These are phyloP conservation scores for Tachuris rubrigastra DNA, from an alignment of 2,113 vertebrate species.

Conservation along the genomic window DNA sequence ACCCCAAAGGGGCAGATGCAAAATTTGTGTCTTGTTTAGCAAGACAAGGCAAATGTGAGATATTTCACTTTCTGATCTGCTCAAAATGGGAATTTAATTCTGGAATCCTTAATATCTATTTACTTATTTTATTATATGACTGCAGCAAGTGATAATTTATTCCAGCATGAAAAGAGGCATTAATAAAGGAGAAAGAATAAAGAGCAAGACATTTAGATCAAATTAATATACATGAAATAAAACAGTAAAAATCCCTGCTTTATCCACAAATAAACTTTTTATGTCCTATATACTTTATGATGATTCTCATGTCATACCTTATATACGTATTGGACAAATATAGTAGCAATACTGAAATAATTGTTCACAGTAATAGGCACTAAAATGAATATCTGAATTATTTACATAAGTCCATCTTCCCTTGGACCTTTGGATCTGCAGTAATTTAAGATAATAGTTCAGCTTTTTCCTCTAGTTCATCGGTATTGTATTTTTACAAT, in stretches of 20 bases:
- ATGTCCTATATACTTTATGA: neutral
- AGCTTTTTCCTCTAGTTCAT: neutral
- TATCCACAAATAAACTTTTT: constrained; percentile 28
- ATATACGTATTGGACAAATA: neutral
- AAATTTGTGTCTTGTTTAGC: neutral
- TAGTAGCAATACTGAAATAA: neutral
- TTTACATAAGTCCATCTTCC: constrained; percentile 2
- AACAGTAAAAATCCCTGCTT: neutral
- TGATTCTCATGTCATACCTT: neutral
- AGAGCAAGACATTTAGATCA: constrained; percentile 31
- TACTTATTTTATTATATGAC: constrained; percentile 23
- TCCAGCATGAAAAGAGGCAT: constrained; percentile 23
- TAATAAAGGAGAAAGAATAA: constrained; percentile 25
- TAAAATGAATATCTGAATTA: constrained; percentile 2
- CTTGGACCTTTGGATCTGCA: neutral
- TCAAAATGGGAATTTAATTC: constrained; percentile 1
- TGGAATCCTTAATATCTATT: constrained; percentile 1
- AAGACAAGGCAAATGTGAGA: neutral
- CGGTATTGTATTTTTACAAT: neutral
- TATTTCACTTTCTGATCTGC: neutral
- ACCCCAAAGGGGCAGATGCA: neutral
- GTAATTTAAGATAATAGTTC: neutral
- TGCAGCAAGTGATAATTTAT: constrained; percentile 27
- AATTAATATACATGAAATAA: constrained; percentile 33
- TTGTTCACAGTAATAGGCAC: neutral